Percentiles rank a stretch among this genome's conserved stretches.
Conservation (phyloP, 2,113 vertebrate genomes). For the Anser cygnoides region DNA sequence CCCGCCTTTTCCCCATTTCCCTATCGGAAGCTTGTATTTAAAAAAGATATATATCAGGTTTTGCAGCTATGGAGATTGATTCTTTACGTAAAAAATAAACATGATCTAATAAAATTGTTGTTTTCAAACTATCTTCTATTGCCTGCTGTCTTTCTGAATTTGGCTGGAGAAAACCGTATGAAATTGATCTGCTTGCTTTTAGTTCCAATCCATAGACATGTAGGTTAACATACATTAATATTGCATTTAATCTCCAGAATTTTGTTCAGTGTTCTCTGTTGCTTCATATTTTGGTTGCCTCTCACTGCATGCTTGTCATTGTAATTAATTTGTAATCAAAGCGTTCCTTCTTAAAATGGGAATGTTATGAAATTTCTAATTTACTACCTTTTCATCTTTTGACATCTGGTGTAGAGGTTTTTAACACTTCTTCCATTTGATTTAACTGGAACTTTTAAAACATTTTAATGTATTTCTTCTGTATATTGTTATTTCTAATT, state of each 20-base stretch:
- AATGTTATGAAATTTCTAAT: neutral
- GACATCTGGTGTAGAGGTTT: neutral
- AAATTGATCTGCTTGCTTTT: neutral
- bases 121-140: neutral
- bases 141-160: neutral
- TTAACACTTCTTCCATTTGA: neutral
- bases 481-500: neutral
- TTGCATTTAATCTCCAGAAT: neutral
- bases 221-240: neutral
- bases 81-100: neutral
- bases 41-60: neutral
- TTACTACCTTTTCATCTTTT: slow-evolving; percentile 24
- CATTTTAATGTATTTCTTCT: neutral
- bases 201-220: neutral
- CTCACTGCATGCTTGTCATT: neutral
- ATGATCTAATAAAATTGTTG: neutral
- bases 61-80: neutral
- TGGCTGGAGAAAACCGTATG: neutral
- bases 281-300: neutral
- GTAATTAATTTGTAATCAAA: neutral
- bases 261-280: neutral
- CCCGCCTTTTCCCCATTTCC: neutral
- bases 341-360: neutral
- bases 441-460: neutral
- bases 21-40: neutral